Evolutionary conservation across 2,113 vertebrate species (phyloP), one percentile per base, ranked within the genome.

Genomic region (Mus pahari): DNA sequence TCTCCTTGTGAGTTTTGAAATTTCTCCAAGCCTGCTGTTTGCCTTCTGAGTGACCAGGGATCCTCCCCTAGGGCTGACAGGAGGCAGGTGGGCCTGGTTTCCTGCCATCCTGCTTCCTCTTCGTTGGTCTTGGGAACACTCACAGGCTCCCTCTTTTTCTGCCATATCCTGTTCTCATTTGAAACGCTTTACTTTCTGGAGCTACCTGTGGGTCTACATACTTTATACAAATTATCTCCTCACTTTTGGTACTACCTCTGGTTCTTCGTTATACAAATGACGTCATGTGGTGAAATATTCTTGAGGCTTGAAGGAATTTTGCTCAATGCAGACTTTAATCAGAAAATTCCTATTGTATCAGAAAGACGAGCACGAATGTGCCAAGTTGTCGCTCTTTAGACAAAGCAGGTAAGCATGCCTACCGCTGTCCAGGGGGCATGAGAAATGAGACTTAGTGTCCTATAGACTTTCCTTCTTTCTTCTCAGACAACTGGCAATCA

Each of bases 131-230:
- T 79, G 22, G 28, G 84, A 68, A 86, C 60, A 74, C 17, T 24
- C 2, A 60, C 4, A 66, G 75, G 20, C 8, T 86, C 68, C 39
- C 36, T 81, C 28, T 94, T 22, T 55, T 53, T 33, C 36, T 60
- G 20, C 5, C n/a, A 45, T 6, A 1, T 7, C 14, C 62, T 74
- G 70, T 90, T 82, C 26, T 48, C 13, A 94, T 68, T 92, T 96
- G n/a, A 90, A 92, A 48, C 66, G 90, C n/a, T 68, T 89, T 86
- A 53, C 60, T 55, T 81, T 39, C 86, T 94, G n/a, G n/a, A 86
- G 83, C n/a, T 58, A n/a, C 10, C 28, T 92, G 22, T 39, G 28
- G 28, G 55, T 95, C 91, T 95, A 31, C 48, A 45, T 66, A 75
- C 19, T 58, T 97, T 86, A 73, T 68, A 75, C 20, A 50, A 95